phyloP scores from a whole-genome alignment of 2,113 vertebrate genomes.

The Melanerpes aurifrons region DNA sequence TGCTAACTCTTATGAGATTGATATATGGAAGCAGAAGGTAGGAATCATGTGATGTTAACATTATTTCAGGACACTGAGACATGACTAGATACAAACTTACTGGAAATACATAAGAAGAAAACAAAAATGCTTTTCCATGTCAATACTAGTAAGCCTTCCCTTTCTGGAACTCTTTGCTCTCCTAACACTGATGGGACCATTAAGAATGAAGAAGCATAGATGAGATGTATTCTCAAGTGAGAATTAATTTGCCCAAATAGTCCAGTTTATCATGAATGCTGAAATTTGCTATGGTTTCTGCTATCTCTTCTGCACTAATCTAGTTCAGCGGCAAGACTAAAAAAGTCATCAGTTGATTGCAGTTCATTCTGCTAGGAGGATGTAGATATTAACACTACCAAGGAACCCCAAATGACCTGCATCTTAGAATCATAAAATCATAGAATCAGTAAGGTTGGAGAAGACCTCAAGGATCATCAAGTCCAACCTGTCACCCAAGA shows the following conservation, averaged over 20 bases:
- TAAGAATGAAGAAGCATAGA: background rate
- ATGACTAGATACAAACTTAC: background rate
- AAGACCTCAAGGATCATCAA: too few relatives aligned
- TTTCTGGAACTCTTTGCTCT: background rate
- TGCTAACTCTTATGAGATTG: background rate
- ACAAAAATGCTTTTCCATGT: background rate
- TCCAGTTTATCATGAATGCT: background rate
- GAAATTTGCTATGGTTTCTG: background rate
- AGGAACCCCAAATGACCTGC: background rate
- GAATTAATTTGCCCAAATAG: background rate
- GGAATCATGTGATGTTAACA: background rate
- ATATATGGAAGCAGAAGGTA: background rate
- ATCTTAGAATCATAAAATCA: background rate
- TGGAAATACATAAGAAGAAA: background rate
- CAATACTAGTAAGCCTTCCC: background rate
- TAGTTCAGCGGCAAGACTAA: background rate
- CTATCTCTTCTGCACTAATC: background rate
- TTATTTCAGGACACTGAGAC: background rate
- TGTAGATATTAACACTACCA: background rate
- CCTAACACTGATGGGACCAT: background rate
- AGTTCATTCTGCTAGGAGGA: background rate
- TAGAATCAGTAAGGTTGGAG: too few relatives aligned
- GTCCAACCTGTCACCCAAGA: too few relatives aligned
- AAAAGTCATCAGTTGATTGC: background rate
- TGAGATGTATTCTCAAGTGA: background rate